phyloP scores from a whole-genome alignment of 2,797 vertebrate species.

The Danionella dracula region DNA sequence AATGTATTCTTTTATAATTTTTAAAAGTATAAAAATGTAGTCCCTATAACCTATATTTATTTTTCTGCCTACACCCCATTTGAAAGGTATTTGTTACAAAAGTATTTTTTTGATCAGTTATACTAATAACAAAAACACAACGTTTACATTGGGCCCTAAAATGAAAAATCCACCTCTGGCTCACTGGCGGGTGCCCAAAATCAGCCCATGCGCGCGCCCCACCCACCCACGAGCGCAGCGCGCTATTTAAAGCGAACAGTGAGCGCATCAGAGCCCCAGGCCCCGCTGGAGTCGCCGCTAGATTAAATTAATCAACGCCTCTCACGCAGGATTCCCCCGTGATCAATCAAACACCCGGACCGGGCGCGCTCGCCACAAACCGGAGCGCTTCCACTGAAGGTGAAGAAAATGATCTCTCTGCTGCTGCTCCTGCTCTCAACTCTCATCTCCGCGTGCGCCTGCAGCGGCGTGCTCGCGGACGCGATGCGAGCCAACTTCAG shows the following conservation, averaged over 20 bases:
- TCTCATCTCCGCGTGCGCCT: slow-evolving; percentile 57
- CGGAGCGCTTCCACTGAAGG: neutral
- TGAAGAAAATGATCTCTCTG: neutral
- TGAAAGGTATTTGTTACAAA: too few species aligned
- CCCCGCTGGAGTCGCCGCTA: neutral
- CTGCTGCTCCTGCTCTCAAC: neutral
- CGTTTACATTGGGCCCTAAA: too few species aligned
- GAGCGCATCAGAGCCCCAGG: neutral
- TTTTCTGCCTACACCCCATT: too few species aligned
- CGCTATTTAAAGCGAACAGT: slow-evolving; percentile 45
- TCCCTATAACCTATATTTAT: too few species aligned
- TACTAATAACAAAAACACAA: too few species aligned
- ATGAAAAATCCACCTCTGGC: too few species aligned
- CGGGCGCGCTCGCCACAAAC: too few species aligned
- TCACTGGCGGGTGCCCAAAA: too few species aligned
- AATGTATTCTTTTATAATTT: too few species aligned
- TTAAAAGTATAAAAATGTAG: too few species aligned
- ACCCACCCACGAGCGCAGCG: slow-evolving; percentile 41
- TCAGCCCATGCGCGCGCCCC: slow-evolving; percentile 15
- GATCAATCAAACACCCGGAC: neutral
- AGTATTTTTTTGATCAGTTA: too few species aligned
- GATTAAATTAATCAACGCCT: neutral
- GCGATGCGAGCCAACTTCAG: slow-evolving; percentile 79
- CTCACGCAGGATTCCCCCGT: neutral
- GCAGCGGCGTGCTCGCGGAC: slow-evolving; percentile 64